Base-by-base conservation (phyloP, 1,140 invertebrate species). In the Theocolax elegans region DNA sequence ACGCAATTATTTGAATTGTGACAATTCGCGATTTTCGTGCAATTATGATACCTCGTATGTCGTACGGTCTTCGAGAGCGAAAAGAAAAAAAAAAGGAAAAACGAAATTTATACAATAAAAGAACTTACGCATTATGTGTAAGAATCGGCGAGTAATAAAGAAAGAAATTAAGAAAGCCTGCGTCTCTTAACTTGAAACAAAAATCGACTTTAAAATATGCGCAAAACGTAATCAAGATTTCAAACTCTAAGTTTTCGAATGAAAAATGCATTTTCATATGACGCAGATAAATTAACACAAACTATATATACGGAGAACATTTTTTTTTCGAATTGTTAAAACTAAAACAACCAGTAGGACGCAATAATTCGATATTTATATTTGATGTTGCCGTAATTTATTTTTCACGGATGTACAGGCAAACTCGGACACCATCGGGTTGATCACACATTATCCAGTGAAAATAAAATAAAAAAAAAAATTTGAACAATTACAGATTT, bases 401-500 rank as follows among this genome's bases (percentile, higher is more conserved):
- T 72, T 78, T 78, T 46, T 71, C 62, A 17, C 75, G 74, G 72
- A 77, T 79, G 62, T 65, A 59, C 53, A 59, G 62, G 44, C 54
- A 31, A 65, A 60, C 62, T 71, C 54, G 29, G 53, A 3, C 29
- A 10, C 12, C 56, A 58, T 46, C 19, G n/a, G 31, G 10, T 35
- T 6, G 10, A 35, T n/a, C n/a, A n/a, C n/a, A n/a, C 6, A 9
- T 59, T 67, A 3, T 60, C 29, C n/a, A 13, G 38, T 78, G 75
- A 75, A 74, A 75, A 56, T 63, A 60, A 64, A 67, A 56, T 71
- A 63, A 46, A 73, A 75, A 72, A 56, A 56, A 35, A 35, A 35
- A 10, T 58, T 67, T 76, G n/a, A n/a, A n/a, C n/a, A n/a, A n/a
- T n/a, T n/a, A n/a, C n/a, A n/a, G n/a, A n/a, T 77, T 78, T 75